A percentile compares a stretch with the other conserved stretches of the same genome.
Conservation (phyloP, 23 tunicate species). For the Botrylloides violaceus region DNA sequence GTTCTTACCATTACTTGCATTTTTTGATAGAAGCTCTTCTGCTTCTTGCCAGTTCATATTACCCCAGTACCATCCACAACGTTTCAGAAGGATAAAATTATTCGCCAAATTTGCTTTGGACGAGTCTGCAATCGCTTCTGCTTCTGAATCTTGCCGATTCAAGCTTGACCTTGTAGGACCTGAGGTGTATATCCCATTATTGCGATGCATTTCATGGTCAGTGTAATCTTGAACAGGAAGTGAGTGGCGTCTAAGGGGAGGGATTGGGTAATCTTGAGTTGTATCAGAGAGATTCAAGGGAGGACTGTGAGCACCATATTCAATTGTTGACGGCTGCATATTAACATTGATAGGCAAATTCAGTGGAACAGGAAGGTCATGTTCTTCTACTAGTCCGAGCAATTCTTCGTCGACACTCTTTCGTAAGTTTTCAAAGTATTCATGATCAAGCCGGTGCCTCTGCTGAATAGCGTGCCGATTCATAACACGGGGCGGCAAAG, state of each 20-base stretch:
- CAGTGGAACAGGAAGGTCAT: conserved; percentile 18
- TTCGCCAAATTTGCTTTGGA: conserved; percentile 23
- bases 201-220: not conserved
- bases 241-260: not conserved
- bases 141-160: not conserved
- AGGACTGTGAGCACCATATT: conserved; percentile 23
- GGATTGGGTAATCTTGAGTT: not conserved
- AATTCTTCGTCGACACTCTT: conserved; percentile 38
- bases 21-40: conserved; percentile 47
- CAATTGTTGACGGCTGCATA: not conserved
- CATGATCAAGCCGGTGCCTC: conserved; percentile 56
- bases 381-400: conserved; percentile 9
- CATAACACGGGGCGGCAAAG: conserved; percentile 55
- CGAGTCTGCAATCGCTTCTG: not conserved
- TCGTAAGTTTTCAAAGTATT: conserved; percentile 79
- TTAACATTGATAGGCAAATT: not conserved
- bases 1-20: conserved; percentile 49
- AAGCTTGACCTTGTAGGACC: not conserved
- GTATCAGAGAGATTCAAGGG: not conserved
- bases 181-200: not conserved
- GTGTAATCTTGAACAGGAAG: not conserved
- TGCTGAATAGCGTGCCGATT: conserved; percentile 40
- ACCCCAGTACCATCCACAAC: conserved; percentile 93
- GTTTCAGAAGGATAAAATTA: conserved; percentile 44
- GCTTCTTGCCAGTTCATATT: conserved; percentile 94